Percentiles rank a stretch among this genome's conserved stretches.
Conservation (phyloP, 2,113 vertebrate genomes). For the human region GRCh38 chr2:232580001-232580500, state of each 20-base stretch:
- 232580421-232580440: background rate
- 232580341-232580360: background rate
- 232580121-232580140: background rate
- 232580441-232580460: background rate
- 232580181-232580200: background rate
- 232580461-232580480: too few relatives aligned
- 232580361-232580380: background rate
- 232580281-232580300: background rate
- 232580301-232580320: too few relatives aligned
- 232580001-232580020: too few relatives aligned
- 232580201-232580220: background rate
- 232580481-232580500: too few relatives aligned
- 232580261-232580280: background rate
- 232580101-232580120: background rate
- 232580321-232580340: background rate
- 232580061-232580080: fast-evolving
- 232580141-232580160: background rate
- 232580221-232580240: background rate
- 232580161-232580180: background rate
- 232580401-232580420: background rate
- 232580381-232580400: background rate
- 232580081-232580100: background rate
- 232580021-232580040: background rate
- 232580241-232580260: background rate
- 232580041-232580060: background rate